Evolutionary conservation across 2,797 vertebrate species (phyloP), one percentile per base, ranked within the genome.

Genomic region (Sebastiscus tertius): DNA sequence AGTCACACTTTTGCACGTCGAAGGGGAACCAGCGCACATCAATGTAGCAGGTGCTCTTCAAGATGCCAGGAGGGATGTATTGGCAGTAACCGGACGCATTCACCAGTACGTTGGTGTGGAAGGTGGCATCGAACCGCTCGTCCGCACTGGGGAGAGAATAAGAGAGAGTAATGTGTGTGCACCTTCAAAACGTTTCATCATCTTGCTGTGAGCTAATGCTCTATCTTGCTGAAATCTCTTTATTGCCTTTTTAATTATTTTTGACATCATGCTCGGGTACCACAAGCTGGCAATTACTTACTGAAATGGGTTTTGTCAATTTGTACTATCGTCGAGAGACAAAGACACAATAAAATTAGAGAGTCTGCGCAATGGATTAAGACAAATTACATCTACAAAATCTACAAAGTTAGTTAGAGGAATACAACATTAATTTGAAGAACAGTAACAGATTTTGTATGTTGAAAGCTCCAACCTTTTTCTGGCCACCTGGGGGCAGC

Each of bases 21-120:
- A 98, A 98, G 29, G 97, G 97, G 90, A 98, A 98, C 97, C 97
- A 98, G 64, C 97, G 96, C 36, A 98, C 97, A 11, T 98, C 97
- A 34, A 98, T 97, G 91, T 98, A 97, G 84, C 97, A 98, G 1
- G 97, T 98, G 86, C 97, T 98, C 88, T 96, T 97, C 69, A 95
- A 39, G 80, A 95, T 95, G 68, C 97, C 97, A 84, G 97, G 97
- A 16, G 97, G 97, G 72, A 98, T 96, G 91, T 98, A 98, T 87
- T 98, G 97, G 82, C 97, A 98, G 88, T 96, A 91, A 59, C 97
- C 97, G 1, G 97, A 96, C 1, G 96, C 97, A 79, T 97, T 97
- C 87, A 98, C 97, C 85, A 98, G 90, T n/a, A 98, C 97, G 5
- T 98, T 98, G 63, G 97, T 98, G 92, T 98, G 97, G 93, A 98